Evolutionary conservation across 2,113 vertebrate species (phyloP).

Genomic region (Tragelaphus scriptus): DNA sequence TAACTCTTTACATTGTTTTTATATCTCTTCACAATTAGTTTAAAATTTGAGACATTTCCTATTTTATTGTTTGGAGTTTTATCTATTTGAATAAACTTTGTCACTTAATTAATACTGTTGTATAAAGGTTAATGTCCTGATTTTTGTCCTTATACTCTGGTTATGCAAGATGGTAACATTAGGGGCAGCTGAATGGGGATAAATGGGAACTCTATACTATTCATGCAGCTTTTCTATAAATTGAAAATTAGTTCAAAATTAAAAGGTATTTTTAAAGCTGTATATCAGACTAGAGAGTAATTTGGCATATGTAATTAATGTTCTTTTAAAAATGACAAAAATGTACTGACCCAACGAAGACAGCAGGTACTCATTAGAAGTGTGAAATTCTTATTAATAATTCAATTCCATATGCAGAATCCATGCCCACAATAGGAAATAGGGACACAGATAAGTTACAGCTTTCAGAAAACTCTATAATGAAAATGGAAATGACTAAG

Average conservation of each 20-base stretch:
- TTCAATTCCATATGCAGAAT: constrained; percentile 53
- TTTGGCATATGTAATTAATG: constrained; percentile 51
- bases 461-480: constrained; percentile 15
- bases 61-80: neutral
- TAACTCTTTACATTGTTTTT: neutral
- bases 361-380: constrained; percentile 64
- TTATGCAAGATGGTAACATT: neutral
- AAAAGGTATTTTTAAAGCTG: neutral
- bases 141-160: neutral
- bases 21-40: neutral
- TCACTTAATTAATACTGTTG: neutral
- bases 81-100: neutral
- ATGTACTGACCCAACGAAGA: constrained; percentile 69
- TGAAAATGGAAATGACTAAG: neutral
- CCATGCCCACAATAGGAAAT: constrained; percentile 29
- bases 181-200: neutral
- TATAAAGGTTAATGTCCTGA: neutral
- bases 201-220: neutral
- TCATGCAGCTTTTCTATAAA: neutral
- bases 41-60: neutral
- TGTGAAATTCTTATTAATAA: constrained; percentile 69
- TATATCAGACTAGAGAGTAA: constrained; percentile 26
- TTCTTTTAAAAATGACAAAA: constrained; percentile 50
- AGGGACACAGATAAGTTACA: neutral
- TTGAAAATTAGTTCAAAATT: constrained; percentile 23